A percentile compares a stretch with the other conserved stretches of the same genome.
Evolutionary conservation across 2,888 invertebrate species (phyloP).

Genomic region (Netelia inedita): DNA sequence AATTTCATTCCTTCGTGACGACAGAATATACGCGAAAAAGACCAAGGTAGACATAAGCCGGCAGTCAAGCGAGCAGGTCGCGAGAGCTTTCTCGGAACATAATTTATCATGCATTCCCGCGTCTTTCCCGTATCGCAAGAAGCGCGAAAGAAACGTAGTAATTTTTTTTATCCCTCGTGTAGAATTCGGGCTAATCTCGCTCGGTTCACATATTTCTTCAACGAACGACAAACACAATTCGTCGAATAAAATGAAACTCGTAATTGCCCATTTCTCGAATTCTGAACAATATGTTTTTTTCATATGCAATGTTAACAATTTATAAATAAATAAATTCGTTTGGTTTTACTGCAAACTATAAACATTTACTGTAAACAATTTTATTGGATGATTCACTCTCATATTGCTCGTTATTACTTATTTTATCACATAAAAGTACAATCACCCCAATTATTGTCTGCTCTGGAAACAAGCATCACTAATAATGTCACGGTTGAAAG

Average conservation of each 20-base stretch:
- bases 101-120: conserved; percentile 55
- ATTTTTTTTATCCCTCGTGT: conserved; percentile 6
- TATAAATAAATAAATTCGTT: too few relatives aligned
- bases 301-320: not conserved
- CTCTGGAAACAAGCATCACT: too few relatives aligned
- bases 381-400: too few relatives aligned
- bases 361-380: too few relatives aligned
- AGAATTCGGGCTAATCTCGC: conserved; percentile 52
- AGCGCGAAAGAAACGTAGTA: not conserved
- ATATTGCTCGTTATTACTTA: too few relatives aligned
- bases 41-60: conserved; percentile 1
- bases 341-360: too few relatives aligned
- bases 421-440: too few relatives aligned
- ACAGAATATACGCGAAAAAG: conserved; percentile 27
- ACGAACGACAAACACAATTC: conserved; percentile 5
- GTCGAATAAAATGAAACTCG: not conserved
- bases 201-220: conserved; percentile 23
- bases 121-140: conserved; percentile 43
- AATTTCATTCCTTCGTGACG: conserved; percentile 53
- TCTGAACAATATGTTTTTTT: not conserved
- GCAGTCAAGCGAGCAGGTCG: conserved; percentile 16
- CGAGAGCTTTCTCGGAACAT: conserved; percentile 56
- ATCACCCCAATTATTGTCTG: too few relatives aligned
- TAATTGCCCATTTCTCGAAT: not conserved
- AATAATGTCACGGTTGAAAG: too few relatives aligned